A percentile compares a stretch with the other conserved stretches of the same genome.
Evolutionary conservation across 2,113 vertebrate genomes (phyloP).

Genomic region (Oreotragus oreotragus): DNA sequence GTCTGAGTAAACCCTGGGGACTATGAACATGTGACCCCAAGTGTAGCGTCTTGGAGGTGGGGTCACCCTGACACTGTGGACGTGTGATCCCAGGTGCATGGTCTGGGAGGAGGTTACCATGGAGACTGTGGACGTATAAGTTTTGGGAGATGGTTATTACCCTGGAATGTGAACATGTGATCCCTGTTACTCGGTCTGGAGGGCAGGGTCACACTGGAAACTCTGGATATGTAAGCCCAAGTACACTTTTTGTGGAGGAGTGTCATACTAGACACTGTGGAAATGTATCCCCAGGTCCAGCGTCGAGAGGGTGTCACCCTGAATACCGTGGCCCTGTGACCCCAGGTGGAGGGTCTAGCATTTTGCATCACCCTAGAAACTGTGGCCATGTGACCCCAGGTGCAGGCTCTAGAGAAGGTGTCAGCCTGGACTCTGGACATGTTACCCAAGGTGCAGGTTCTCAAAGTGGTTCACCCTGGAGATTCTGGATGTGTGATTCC

Average conservation of each 20-base stretch:
- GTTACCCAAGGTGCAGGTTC: too few species aligned
- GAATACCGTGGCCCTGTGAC: not conserved
- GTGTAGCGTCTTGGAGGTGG: too few species aligned
- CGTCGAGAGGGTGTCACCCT: not conserved
- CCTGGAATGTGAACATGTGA: not conserved
- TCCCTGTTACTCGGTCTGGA: not conserved
- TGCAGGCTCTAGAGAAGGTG: not conserved
- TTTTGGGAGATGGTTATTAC: not conserved
- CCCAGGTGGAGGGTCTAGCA: not conserved
- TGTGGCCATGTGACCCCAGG: not conserved
- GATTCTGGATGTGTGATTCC: not conserved
- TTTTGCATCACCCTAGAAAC: not conserved
- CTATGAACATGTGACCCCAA: too few species aligned
- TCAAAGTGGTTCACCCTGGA: not conserved
- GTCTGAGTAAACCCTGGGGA: too few species aligned
- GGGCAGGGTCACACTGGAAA: not conserved
- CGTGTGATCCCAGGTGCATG: too few species aligned
- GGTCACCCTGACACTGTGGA: too few species aligned
- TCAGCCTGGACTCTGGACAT: too few species aligned
- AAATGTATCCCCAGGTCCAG: not conserved
- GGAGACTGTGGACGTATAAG: too few species aligned
- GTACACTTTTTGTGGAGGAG: accelerated
- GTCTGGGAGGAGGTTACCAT: too few species aligned
- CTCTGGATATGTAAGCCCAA: not conserved
- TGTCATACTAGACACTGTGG: not conserved